Evolutionary conservation across 2,113 vertebrate species (phyloP).

Genomic region (Pipra filicauda): DNA sequence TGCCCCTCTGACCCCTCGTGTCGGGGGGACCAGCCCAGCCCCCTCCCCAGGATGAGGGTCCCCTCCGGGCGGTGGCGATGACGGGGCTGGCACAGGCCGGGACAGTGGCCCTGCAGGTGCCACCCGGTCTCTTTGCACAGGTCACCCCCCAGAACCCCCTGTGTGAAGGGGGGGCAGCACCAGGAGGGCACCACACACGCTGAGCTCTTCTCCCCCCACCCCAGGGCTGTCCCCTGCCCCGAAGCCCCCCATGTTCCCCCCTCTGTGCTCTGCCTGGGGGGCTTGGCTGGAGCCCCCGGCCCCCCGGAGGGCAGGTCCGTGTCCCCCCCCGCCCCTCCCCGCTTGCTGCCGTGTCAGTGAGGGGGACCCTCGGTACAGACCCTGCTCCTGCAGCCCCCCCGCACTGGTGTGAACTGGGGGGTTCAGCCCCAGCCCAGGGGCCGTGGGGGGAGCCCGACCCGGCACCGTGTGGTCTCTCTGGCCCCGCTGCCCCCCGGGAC

Average conservation of each 20-base stretch:
- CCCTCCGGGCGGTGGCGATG: fast-evolving
- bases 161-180: neutral
- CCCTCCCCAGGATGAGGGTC: neutral
- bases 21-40: neutral
- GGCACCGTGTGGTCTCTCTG: neutral
- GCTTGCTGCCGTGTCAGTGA: neutral
- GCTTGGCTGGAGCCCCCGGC: neutral
- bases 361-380: neutral
- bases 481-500: neutral
- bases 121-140: neutral
- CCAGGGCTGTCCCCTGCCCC: neutral
- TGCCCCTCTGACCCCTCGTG: neutral
- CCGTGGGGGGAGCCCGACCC: neutral
- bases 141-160: neutral
- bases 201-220: neutral
- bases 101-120: neutral
- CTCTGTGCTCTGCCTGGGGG: neutral
- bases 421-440: neutral
- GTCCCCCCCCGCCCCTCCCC: neutral
- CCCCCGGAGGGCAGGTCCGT: neutral
- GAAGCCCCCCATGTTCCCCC: fast-evolving
- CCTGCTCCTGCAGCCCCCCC: neutral
- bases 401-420: neutral
- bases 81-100: neutral
- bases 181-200: neutral